phyloP scores from a whole-genome alignment of 2,888 invertebrate genomes.

The Tenthredo distinguenda region DNA sequence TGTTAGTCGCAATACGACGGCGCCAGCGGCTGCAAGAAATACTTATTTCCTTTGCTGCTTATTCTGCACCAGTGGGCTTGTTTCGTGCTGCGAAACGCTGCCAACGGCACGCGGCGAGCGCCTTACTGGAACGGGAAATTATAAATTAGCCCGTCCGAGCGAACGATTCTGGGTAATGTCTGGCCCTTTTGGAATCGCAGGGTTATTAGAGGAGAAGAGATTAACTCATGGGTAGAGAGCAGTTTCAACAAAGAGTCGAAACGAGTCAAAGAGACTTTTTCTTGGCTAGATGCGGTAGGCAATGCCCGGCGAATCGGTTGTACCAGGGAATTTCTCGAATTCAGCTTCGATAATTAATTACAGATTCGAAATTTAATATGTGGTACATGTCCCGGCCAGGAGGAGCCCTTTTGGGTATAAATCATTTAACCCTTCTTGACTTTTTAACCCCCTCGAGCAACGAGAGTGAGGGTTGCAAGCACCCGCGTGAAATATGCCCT shows the following conservation, averaged over 20 bases:
- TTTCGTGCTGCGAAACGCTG: conserved; percentile 55
- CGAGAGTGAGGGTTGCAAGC: conserved; percentile 56
- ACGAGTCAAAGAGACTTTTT: neutral
- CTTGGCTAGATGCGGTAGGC: neutral
- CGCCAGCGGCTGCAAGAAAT: conserved; percentile 18
- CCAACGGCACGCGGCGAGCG: conserved; percentile 55
- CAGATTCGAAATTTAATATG: conserved; percentile 65
- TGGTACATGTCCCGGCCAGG: conserved; percentile 67
- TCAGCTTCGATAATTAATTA: conserved; percentile 43
- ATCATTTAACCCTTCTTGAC: conserved; percentile 63
- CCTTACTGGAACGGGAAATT: conserved; percentile 66
- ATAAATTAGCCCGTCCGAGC: conserved; percentile 66
- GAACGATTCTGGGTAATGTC: conserved; percentile 53
- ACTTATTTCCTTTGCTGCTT: conserved; percentile 40
- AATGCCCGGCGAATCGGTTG: conserved; percentile 58
- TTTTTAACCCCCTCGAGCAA: conserved; percentile 62
- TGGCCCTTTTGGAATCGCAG: conserved; percentile 35
- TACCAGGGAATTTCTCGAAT: conserved; percentile 50
- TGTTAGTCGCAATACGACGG: neutral
- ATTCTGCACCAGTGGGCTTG: conserved; percentile 52
- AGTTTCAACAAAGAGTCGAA: neutral
- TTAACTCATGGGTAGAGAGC: neutral
- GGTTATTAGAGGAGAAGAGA: conserved; percentile 13
- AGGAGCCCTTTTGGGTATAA: conserved; percentile 65
- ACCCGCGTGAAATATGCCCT: conserved; percentile 71